These are phyloP conservation scores for Ernsta delagoae DNA, from an alignment of 2,888 invertebrate species.

Conservation along the genomic window DNA sequence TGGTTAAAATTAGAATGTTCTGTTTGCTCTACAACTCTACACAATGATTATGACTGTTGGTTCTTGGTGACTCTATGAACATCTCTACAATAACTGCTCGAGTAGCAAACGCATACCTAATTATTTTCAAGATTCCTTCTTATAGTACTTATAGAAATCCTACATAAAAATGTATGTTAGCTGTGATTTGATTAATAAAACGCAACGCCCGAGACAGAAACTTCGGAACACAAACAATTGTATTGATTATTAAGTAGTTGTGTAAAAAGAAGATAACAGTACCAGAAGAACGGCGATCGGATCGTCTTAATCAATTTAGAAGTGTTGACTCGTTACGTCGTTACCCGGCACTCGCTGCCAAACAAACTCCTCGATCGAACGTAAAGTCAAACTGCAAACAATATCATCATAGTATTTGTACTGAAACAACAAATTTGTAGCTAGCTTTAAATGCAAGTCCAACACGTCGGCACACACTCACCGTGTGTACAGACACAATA, in stretches of 20 bases:
- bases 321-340: constrained; percentile 67
- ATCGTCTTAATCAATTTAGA: constrained; percentile 73
- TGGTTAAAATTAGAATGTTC: too few species aligned
- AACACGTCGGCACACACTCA: constrained; percentile 80
- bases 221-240: background rate
- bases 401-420: constrained; percentile 83
- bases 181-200: constrained; percentile 43
- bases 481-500: constrained; percentile 82
- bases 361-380: constrained; percentile 81
- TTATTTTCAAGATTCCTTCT: too few species aligned
- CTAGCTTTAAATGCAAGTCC: constrained; percentile 83
- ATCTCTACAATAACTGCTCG: too few species aligned
- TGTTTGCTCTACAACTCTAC: too few species aligned
- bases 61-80: too few species aligned
- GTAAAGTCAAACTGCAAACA: constrained; percentile 82
- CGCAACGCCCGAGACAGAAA: background rate
- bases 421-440: constrained; percentile 84
- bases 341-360: constrained; percentile 58
- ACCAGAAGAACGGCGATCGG: constrained; percentile 51
- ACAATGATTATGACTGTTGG: too few species aligned
- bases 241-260: constrained; percentile 5
- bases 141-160: too few species aligned
- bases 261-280: constrained; percentile 21
- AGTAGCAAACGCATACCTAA: too few species aligned
- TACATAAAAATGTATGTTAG: background rate